A percentile compares a stretch with the other conserved stretches of the same genome.
phyloP scores from a whole-genome alignment of 2,797 vertebrate species.

The Artibeus jamaicensis region DNA sequence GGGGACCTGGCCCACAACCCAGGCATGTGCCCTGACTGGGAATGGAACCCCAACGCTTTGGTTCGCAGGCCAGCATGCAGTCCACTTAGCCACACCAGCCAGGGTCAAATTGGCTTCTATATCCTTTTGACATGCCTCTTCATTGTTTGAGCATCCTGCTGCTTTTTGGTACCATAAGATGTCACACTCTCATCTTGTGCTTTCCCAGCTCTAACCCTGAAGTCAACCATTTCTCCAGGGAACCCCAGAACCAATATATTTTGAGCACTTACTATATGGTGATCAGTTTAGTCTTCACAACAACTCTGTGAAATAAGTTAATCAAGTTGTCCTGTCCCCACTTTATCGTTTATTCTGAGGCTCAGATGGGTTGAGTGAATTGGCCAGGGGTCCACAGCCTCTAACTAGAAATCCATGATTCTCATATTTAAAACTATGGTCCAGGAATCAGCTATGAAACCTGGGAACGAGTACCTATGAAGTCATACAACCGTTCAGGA shows the following conservation, averaged over 20 bases:
- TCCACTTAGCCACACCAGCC: too few species aligned
- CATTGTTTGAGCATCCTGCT: not conserved
- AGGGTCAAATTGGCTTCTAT: not conserved
- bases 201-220: not conserved
- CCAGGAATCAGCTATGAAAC: not conserved
- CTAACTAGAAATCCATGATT: slow-evolving; percentile 4
- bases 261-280: not conserved
- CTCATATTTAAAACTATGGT: not conserved
- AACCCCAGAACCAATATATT: not conserved
- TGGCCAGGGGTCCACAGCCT: not conserved
- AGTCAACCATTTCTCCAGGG: not conserved
- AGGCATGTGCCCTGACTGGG: too few species aligned
- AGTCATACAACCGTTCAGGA: not conserved
- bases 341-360: not conserved
- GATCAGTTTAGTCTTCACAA: not conserved
- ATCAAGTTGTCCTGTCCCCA: not conserved
- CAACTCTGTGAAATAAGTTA: not conserved
- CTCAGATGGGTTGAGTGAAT: not conserved
- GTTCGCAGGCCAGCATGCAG: too few species aligned
- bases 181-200: not conserved
- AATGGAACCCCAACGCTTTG: too few species aligned
- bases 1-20: too few species aligned
- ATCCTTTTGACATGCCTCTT: not conserved
- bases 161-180: not conserved
- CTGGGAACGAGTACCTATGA: not conserved